Percentiles rank a stretch among this genome's conserved stretches.
These are phyloP conservation scores for Laspeyria flexula DNA, from an alignment of 2,888 invertebrate species.

Conservation along the genomic window DNA sequence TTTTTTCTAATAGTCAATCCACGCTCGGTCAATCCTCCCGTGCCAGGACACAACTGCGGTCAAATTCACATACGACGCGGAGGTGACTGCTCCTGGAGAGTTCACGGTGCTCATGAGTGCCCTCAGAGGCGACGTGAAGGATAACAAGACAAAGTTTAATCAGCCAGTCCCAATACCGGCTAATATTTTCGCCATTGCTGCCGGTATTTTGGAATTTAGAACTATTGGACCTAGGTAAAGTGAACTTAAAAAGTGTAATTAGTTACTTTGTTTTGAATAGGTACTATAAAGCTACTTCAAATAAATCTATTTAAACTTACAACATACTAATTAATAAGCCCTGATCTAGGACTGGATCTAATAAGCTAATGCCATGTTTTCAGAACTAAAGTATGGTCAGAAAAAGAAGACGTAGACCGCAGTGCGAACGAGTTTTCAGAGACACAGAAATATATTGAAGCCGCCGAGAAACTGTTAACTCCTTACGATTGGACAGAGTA, in stretches of 20 bases:
- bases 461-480: conserved; percentile 94
- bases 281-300: no score
- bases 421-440: conserved; percentile 96
- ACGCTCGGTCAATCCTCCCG: conserved; percentile 95
- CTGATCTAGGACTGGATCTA: no score
- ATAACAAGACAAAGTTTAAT: conserved; percentile 87
- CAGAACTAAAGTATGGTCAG: conserved; percentile 95
- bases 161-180: conserved; percentile 95
- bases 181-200: conserved; percentile 95
- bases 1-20: conserved; percentile 88
- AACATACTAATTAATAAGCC: no score
- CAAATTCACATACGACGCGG: conserved; percentile 93
- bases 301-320: no score
- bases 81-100: conserved; percentile 89
- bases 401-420: conserved; percentile 92
- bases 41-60: conserved; percentile 97
- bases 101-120: conserved; percentile 96
- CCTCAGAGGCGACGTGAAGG: conserved; percentile 81
- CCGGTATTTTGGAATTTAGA: conserved; percentile 92
- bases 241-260: no score
- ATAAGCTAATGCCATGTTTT: no score
- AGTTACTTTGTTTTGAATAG: no score
- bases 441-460: conserved; percentile 92
- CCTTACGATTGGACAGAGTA: conserved; percentile 97
- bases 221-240: conserved; percentile 90